Evolutionary conservation across 2,888 invertebrate species (phyloP), one percentile per base, ranked within the genome.

Genomic region (Chironomus tentans): DNA sequence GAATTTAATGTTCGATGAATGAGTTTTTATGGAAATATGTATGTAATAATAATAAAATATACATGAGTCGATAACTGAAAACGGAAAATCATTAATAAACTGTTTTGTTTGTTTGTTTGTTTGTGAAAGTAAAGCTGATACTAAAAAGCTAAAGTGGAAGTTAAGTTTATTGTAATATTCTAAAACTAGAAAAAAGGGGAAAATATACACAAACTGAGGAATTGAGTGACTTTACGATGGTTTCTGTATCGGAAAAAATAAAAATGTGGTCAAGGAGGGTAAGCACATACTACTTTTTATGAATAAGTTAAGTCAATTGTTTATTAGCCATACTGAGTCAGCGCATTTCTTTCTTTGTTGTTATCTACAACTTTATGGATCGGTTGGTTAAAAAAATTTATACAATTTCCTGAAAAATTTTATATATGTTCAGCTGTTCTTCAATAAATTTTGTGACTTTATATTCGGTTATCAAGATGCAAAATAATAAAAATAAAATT

Each of bases 241-340:
- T 83, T 78, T 84, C 83, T 62, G 82, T 83, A 77, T 83, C 82
- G 80, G 84, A 83, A 78, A 84, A 82, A 80, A 82, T 84, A 77
- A 84, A 82, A 80, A 80, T 83, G 76, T 84, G 84, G 83, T 80
- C 80, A 68, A 81, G 82, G 80, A 82, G 82, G 84, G 83, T 83
- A 81, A 82, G 80, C 72, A 38, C 38, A 38, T 10, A 38, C 38
- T 38, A 38, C 38, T 38, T 38, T 38, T 38, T 38, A 38, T 38
- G 38, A 38, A 38, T 38, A 38, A 38, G 38, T 38, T 38, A 38
- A 10, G 1, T 1, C 38, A 38, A 38, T 38, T 38, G 38, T 38
- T 38, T 38, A 38, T 38, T 38, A 38, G 38, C 10, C n/a, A 38
- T 38, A 38, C 10, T 38, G 38, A 38, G 38, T 38, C 38, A 38